phyloP scores from a whole-genome alignment of 2,888 invertebrate genomes.

The Oscheius myriophilus region DNA sequence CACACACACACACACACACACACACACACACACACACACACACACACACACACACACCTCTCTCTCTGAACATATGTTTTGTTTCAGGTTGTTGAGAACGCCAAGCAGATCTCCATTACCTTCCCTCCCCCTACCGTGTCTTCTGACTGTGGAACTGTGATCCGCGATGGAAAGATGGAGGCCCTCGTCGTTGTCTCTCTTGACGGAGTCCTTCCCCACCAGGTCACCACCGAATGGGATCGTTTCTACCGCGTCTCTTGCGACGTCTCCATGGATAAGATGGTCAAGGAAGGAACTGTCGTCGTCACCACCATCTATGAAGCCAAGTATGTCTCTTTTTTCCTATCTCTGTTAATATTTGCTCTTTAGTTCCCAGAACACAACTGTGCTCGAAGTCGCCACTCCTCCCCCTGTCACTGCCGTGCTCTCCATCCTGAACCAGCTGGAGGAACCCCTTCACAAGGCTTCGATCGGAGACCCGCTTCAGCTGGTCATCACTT shows the following conservation, averaged over 20 bases:
- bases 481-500: constrained; percentile 65
- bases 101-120: constrained; percentile 70
- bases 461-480: constrained; percentile 70
- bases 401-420: constrained; percentile 71
- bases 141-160: constrained; percentile 69
- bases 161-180: constrained; percentile 70
- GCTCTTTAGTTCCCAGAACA: constrained; percentile 50
- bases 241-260: constrained; percentile 70
- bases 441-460: constrained; percentile 63
- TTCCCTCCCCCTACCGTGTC: constrained; percentile 71
- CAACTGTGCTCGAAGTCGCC: constrained; percentile 67
- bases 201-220: constrained; percentile 71
- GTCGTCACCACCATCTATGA: constrained; percentile 71
- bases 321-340: constrained; percentile 54
- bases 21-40: too few relatives aligned
- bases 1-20: too few relatives aligned
- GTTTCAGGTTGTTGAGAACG: constrained; percentile 68
- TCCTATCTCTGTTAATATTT: constrained; percentile 16
- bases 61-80: background rate
- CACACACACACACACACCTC: too few relatives aligned
- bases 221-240: constrained; percentile 71
- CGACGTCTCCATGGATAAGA: constrained; percentile 70
- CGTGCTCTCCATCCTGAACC: constrained; percentile 67
- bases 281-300: constrained; percentile 70
- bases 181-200: constrained; percentile 71